Evolutionary conservation across 2,113 vertebrate species (phyloP).

Genomic region (Arizona elegans): DNA sequence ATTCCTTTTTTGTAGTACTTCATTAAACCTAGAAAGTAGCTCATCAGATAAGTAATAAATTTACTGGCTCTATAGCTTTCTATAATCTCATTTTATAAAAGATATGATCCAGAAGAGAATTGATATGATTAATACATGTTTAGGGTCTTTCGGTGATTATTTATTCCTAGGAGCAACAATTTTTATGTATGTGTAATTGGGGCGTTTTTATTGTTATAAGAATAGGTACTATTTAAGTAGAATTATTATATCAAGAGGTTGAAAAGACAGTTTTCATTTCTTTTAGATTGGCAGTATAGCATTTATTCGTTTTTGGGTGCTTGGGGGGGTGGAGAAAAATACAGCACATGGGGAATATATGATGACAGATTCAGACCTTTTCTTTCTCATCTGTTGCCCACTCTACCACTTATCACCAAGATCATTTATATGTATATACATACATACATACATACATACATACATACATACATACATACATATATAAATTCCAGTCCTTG

Average conservation of each 20-base stretch:
- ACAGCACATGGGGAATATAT: not conserved
- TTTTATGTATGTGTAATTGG: not conserved
- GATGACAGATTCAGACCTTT: not conserved
- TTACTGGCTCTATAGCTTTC: not conserved
- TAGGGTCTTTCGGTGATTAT: not conserved
- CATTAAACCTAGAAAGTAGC: not conserved
- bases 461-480: too few species aligned
- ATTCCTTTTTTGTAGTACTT: not conserved
- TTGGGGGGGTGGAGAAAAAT: not conserved
- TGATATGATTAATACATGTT: not conserved
- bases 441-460: too few species aligned
- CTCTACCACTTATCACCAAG: not conserved
- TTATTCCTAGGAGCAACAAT: not conserved
- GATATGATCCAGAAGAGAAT: not conserved
- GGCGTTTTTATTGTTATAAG: not conserved
- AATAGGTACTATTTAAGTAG: not conserved
- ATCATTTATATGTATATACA: not conserved
- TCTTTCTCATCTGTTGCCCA: too few species aligned
- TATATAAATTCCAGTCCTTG: not conserved
- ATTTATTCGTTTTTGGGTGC: not conserved
- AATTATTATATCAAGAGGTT: not conserved
- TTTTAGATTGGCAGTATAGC: not conserved
- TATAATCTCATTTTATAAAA: not conserved
- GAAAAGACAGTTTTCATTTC: not conserved
- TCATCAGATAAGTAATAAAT: not conserved